Percentiles rank a stretch among this genome's conserved stretches.
These are phyloP conservation scores for Sycophila sp. DNA, from an alignment of 1,140 invertebrate species.

Conservation along the genomic window DNA sequence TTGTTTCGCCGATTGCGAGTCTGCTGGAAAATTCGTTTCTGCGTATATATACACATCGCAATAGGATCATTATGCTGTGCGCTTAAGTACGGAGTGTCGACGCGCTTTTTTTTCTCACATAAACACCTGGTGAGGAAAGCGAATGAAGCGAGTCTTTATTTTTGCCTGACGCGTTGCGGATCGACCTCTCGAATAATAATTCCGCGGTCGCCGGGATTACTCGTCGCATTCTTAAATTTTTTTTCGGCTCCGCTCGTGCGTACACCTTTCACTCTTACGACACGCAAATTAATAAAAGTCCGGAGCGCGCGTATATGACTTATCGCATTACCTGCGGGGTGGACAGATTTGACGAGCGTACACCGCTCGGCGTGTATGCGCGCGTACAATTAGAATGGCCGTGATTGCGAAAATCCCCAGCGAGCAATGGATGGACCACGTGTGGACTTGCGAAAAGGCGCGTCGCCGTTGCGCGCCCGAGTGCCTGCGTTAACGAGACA, in stretches of 20 bases:
- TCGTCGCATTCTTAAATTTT: background rate
- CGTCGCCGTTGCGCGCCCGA: too few relatives aligned
- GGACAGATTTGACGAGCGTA: constrained; percentile 7
- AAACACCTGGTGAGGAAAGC: background rate
- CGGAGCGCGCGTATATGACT: background rate
- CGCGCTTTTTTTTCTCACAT: background rate
- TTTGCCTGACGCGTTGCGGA: background rate
- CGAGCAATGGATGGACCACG: too few relatives aligned
- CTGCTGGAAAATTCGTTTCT: background rate
- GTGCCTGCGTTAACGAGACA: too few relatives aligned
- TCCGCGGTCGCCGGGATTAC: background rate
- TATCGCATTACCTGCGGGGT: background rate
- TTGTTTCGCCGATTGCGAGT: background rate
- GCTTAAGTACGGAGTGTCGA: too few relatives aligned
- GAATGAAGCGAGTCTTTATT: background rate
- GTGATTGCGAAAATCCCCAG: too few relatives aligned
- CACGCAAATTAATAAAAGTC: background rate
- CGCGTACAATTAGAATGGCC: too few relatives aligned
- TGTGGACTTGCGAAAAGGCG: too few relatives aligned
- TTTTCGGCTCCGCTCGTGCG: background rate
- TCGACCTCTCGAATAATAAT: background rate
- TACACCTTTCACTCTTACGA: constrained; percentile 17
- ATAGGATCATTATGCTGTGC: background rate
- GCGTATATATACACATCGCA: background rate
- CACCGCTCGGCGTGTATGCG: too few relatives aligned